A percentile compares a stretch with the other conserved stretches of the same genome.
phyloP scores from a whole-genome alignment of 2,113 vertebrate genomes.

The Butorides virescens region DNA sequence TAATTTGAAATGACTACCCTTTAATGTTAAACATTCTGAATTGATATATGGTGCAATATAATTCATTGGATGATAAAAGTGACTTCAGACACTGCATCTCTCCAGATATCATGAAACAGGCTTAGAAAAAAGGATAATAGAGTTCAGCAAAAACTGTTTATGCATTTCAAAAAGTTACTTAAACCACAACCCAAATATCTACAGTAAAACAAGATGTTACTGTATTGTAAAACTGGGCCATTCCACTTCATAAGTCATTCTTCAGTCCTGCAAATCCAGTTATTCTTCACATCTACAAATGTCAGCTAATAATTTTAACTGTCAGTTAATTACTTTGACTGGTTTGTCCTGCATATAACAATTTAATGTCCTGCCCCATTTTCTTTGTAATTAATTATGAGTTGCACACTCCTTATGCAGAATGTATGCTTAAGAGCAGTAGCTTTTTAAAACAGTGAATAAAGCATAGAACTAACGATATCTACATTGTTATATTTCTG shows the following conservation, averaged over 20 bases:
- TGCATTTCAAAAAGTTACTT: neutral
- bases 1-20: constrained; percentile 36
- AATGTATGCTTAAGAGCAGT: neutral
- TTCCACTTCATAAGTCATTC: neutral
- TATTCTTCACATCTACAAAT: neutral
- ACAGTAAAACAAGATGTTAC: neutral
- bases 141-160: neutral
- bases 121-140: neutral
- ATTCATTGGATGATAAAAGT: neutral
- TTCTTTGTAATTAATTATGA: neutral
- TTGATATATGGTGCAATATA: neutral
- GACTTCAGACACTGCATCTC: neutral
- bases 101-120: neutral
- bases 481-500: neutral
- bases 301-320: neutral
- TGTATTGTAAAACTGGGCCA: neutral
- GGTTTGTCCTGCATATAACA: neutral
- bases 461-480: neutral
- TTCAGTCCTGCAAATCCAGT: neutral
- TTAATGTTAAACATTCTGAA: constrained; percentile 44
- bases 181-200: neutral
- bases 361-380: neutral
- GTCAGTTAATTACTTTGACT: neutral
- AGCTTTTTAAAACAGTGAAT: neutral
- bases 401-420: neutral